A percentile compares a stretch with the other conserved stretches of the same genome.
Evolutionary conservation across 2,113 vertebrate species (phyloP).

Genomic region (Mormyrus lacerda): DNA sequence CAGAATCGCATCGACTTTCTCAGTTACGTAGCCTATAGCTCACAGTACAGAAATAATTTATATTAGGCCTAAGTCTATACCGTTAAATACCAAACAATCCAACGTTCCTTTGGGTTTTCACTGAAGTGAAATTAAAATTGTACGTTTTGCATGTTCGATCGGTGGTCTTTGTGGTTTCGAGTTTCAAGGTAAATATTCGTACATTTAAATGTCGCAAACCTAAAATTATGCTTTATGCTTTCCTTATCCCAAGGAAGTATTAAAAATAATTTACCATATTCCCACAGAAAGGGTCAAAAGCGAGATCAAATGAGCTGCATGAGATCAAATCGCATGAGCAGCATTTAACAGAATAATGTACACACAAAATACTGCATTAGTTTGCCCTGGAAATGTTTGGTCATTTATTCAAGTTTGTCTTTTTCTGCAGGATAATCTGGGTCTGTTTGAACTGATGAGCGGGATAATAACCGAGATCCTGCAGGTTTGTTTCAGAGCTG

Average conservation of each 20-base stretch:
- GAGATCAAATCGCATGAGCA: neutral
- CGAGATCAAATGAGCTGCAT: neutral
- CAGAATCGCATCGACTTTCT: neutral
- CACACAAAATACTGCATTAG: neutral
- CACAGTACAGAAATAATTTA: neutral
- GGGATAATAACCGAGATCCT: neutral
- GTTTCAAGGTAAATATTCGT: neutral
- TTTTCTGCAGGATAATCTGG: neutral
- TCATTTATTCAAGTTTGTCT: neutral
- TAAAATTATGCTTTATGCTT: neutral
- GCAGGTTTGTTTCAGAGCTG: neutral
- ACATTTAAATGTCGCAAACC: neutral
- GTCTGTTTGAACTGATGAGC: neutral
- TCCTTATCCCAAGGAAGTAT: neutral
- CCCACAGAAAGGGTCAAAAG: neutral
- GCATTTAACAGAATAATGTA: neutral
- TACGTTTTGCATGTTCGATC: neutral
- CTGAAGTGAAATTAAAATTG: neutral
- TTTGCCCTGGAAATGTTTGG: neutral
- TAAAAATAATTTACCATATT: neutral
- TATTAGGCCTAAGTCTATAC: neutral
- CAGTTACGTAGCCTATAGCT: neutral
- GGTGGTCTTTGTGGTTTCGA: neutral
- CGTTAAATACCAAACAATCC: neutral
- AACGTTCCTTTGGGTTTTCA: neutral